Evolutionary conservation across 2,888 invertebrate species (phyloP).

Genomic region (Mesodorylaimus sp.): DNA sequence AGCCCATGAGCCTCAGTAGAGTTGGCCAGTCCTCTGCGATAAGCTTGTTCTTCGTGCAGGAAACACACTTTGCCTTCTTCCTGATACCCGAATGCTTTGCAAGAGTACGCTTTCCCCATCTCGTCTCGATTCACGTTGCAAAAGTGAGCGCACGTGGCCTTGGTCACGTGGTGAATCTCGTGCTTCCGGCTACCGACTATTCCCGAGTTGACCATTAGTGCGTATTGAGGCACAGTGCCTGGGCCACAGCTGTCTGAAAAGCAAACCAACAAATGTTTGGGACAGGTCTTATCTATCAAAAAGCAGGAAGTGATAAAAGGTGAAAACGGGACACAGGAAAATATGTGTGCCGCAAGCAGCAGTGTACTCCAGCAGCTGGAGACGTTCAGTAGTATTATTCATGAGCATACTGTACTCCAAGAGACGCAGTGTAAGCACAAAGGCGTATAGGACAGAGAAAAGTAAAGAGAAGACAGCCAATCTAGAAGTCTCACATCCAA

Average conservation of each 20-base stretch:
- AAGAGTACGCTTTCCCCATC: not conserved
- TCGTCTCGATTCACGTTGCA: not conserved
- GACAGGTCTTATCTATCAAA: too few species aligned
- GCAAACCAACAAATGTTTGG: too few species aligned
- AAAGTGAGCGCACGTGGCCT: not conserved
- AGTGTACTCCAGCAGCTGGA: too few species aligned
- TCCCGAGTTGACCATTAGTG: not conserved
- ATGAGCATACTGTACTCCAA: too few species aligned
- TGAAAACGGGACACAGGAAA: too few species aligned
- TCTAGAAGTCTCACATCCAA: too few species aligned
- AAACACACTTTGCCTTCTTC: not conserved
- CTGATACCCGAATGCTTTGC: not conserved
- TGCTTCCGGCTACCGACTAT: not conserved
- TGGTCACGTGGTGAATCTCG: not conserved
- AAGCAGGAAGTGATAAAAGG: too few species aligned
- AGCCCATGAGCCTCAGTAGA: not conserved
- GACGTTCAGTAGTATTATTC: too few species aligned
- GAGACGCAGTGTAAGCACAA: too few species aligned
- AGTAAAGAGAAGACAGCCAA: too few species aligned
- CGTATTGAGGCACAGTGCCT: constrained; percentile 6
- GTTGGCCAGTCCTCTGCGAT: not conserved
- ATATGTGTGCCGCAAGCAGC: too few species aligned
- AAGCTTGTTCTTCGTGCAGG: not conserved
- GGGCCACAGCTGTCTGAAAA: constrained; percentile 5
- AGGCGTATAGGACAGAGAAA: too few species aligned